Evolutionary conservation across 1,140 invertebrate genomes (phyloP), one percentile per base, ranked within the genome.

Genomic region (Nasonia vitripennis): DNA sequence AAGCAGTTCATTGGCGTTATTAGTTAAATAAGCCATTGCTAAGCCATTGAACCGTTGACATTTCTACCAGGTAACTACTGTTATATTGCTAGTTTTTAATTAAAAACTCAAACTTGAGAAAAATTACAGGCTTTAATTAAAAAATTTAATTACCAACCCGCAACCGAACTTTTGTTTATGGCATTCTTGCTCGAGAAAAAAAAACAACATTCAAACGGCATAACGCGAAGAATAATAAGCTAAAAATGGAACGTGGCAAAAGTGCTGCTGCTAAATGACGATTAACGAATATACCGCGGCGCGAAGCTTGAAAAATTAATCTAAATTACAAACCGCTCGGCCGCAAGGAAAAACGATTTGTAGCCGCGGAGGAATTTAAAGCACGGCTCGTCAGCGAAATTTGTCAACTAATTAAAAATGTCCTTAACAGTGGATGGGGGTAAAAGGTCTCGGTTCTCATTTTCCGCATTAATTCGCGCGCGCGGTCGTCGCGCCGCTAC

Each of bases 361-460:
- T 41, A 45, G 73, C 37, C 37, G 17, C 0, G 37, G n/a, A 78
- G 23, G 41, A 78, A 51, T 51, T 55, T 48, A 78, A 78, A 77
- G 51, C 55, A 5, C 73, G 27, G 5, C 34, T 51, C 31, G 55
- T 62, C 55, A 62, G 71, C 37, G 68, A 75, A 81, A 85, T 85
- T 85, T 48, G 78, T 85, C 78, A 85, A 81, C 84, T 85, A 85
- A 81, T 85, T 85, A 81, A 85, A 81, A 81, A 85, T 85, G 78
- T 71, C 73, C 48, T 77, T 77, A 48, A 68, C 68, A n/a, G 27
- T 14, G 78, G 78, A 14, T 27, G 20, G 9, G n/a, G 20, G 55
- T n/a, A 78, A 51, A 23, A 74, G 23, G 68, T 10, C 62, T 12
- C 78, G 41, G 45, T 77, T 77, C 85, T 83, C 79, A 79, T 86